A percentile compares a stretch with the other conserved stretches of the same genome.
Evolutionary conservation across 2,113 vertebrate genomes (phyloP).

Genomic region (Elachura formosa): DNA sequence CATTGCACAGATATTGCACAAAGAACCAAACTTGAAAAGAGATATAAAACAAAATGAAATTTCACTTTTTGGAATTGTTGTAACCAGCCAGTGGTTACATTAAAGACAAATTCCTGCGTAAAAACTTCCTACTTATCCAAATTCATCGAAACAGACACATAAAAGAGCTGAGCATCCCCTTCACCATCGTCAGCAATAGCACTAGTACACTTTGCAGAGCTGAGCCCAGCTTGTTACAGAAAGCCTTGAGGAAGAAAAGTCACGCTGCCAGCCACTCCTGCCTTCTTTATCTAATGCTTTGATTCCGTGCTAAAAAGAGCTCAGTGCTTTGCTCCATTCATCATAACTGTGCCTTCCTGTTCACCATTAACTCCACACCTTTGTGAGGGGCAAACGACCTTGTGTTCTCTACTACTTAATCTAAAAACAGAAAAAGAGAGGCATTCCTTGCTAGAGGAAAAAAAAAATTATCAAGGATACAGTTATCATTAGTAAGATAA

Average conservation of each 20-base stretch:
- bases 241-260: not conserved
- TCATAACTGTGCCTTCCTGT: not conserved
- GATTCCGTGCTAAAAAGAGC: not conserved
- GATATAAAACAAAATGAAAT: not conserved
- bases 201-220: not conserved
- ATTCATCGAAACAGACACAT: not conserved
- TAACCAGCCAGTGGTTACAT: not conserved
- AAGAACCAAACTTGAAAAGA: not conserved
- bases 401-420: not conserved
- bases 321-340: not conserved
- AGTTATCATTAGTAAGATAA: conserved; percentile 29
- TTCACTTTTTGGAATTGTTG: not conserved
- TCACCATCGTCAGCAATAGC: not conserved
- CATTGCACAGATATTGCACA: not conserved
- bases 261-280: not conserved
- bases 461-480: not conserved
- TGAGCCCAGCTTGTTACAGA: not conserved
- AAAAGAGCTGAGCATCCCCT: conserved; percentile 1
- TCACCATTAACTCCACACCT: not conserved
- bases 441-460: not conserved
- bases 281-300: conserved; percentile 37
- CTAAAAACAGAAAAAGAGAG: not conserved
- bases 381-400: not conserved
- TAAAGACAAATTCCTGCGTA: not conserved
- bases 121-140: not conserved